Evolutionary conservation across 2,113 vertebrate species (phyloP), one percentile per base, ranked within the genome.

Genomic region (Amia ocellicauda): DNA sequence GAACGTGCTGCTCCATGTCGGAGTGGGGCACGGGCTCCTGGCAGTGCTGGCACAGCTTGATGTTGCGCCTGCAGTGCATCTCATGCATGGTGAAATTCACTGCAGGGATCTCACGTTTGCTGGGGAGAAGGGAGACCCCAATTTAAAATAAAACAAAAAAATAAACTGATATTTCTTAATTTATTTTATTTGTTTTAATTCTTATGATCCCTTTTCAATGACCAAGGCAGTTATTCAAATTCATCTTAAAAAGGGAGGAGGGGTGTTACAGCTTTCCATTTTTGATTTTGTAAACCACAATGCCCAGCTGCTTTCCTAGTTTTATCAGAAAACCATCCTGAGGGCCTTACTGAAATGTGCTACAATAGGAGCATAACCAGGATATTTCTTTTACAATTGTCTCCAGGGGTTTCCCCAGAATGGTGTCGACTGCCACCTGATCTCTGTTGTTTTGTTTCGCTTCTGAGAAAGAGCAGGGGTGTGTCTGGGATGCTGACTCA

Each of bases 1-100:
- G 86, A 67, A 92, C 69, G 63, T 99, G 97, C 11, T 78, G 81
- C 66, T 90, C 82, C 76, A 99, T 91, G 14, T 94, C 93, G 1
- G 86, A 78, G 4, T 87, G 92, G 0, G 94, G 95, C 63, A 98
- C 70, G 0, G 91, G 90, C 50, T 98, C 96, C n/a, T 91, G 87
- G 85, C 97, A 99, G 58, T 85, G 49, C 2, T 83, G 81, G 54
- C 97, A 99, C 0, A 98, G 73, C 19, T 86, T 86, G 0, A 99
- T 92, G 45, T 98, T 98, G 60, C 95, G 89, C 16, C 88, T 82
- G 65, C 97, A 99, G 84, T 99, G 94, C 74, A 97, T 94, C 77
- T 99, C 97, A 9, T 99, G 97, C 43, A 92, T 95, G 24, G 93
- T 92, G 70, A 97, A 97, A 64, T 98, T 99, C 20, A 85, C 88